Conservation (phyloP, 2,888 invertebrate species). For the Lasioglossum morio region DNA sequence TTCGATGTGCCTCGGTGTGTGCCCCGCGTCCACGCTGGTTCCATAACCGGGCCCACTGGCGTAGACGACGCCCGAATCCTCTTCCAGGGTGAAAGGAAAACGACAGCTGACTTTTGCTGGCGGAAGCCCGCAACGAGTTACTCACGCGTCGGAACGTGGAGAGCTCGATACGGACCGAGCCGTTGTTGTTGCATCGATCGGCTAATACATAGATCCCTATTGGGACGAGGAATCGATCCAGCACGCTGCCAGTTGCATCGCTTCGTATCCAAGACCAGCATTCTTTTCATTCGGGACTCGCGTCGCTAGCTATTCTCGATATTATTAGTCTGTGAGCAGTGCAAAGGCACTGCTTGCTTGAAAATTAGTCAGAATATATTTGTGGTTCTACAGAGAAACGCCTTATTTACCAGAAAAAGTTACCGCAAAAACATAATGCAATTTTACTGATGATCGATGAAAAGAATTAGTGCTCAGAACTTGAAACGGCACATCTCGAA, state of each 20-base stretch:
- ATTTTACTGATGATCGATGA: no score
- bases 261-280: not conserved
- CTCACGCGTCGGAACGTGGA: not conserved
- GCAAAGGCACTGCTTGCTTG: not conserved
- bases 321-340: not conserved
- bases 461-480: no score
- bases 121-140: conserved; percentile 14
- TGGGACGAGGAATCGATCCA: not conserved
- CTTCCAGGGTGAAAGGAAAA: conserved; percentile 62
- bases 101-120: not conserved
- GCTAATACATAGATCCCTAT: not conserved
- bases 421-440: no score
- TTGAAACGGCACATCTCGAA: no score
- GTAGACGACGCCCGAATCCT: conserved; percentile 46
- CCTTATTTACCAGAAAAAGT: no score
- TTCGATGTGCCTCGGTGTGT: conserved; percentile 29
- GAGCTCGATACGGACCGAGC: conserved; percentile 7
- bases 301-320: not conserved
- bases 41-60: conserved; percentile 66
- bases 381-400: no score
- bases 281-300: not conserved
- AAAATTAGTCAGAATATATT: not conserved
- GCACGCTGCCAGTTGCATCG: not conserved
- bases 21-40: conserved; percentile 55
- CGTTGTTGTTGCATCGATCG: not conserved